Evolutionary conservation across 2,113 vertebrate species (phyloP), one percentile per base, ranked within the genome.

Genomic region (Orycteropus afer): DNA sequence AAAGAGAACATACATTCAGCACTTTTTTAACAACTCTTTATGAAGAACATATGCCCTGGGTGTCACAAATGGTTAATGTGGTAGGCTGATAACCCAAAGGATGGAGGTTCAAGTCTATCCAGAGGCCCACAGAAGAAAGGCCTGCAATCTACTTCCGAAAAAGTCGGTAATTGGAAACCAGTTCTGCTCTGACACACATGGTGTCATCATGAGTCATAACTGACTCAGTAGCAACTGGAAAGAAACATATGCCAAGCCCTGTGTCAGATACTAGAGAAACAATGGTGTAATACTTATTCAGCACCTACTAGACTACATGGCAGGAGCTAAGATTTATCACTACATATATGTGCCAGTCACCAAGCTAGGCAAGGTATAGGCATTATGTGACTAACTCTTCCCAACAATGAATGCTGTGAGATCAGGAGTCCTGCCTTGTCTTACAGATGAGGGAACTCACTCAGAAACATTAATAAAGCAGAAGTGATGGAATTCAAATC

Each of bases 221-320:
- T 69, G 67, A 37, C n/a, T n/a, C n/a, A n/a, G n/a, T n/a, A n/a
- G n/a, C 8, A 69, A 20, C 15, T 37, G 67, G 67, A 14, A 37
- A 69, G 14, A 27, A 69, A 40, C n/a, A 65, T 11, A 76, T 32
- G 51, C 79, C 88, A 88, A 51, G 67, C 42, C 59, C 78, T 63
- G 10, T 17, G 45, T 34, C 93, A 42, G 37, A 84, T 45, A 25
- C 80, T 76, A 40, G 42, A 55, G 78, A 91, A 34, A 87, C 40
- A 81, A 89, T 37, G 34, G 84, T 73, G 67, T 59, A 15, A 47
- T 87, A 85, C 80, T 77, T 76, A 84, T 34, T 84, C 76, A 45
- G 73, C 65, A 90, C 87, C 85, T 73, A 85, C 40, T 45, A 34
- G n/a, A n/a, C n/a, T n/a, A n/a, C n/a, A n/a, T n/a, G n/a, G n/a